Conservation (phyloP, 2,888 invertebrate genomes). For the Euzetes globulus region DNA sequence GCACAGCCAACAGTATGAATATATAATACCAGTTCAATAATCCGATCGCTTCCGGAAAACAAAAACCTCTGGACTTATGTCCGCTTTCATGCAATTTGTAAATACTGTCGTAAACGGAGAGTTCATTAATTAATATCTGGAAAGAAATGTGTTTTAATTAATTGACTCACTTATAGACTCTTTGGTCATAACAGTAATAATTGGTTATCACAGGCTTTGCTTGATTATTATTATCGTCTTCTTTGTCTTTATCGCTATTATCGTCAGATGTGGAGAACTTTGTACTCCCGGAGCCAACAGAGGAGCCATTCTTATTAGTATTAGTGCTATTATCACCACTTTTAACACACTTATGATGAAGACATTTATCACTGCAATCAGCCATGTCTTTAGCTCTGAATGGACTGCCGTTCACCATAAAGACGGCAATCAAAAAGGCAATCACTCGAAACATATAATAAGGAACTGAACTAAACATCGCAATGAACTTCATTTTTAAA, state of each 20-base stretch:
- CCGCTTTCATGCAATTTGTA: background rate
- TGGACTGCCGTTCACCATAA: too few species aligned
- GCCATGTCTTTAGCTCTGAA: too few species aligned
- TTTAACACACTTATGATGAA: too few species aligned
- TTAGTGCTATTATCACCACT: too few species aligned
- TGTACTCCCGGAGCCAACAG: background rate
- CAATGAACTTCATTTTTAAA: too few species aligned
- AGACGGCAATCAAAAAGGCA: too few species aligned
- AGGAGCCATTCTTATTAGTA: background rate
- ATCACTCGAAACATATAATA: too few species aligned
- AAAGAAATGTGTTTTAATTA: too few species aligned
- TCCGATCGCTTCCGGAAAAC: background rate
- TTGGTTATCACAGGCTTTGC: background rate
- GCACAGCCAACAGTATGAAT: background rate
- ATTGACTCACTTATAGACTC: background rate
- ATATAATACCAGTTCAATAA: background rate
- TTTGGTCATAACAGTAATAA: slow-evolving; percentile 2
- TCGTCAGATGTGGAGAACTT: background rate
- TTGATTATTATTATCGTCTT: background rate
- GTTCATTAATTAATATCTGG: too few species aligned
- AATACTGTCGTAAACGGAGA: background rate
- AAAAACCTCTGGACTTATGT: background rate
- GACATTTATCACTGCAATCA: too few species aligned
- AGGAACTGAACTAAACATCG: too few species aligned
- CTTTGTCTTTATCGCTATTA: background rate